A percentile compares a stretch with the other conserved stretches of the same genome.
Conservation (phyloP, 2,797 vertebrate species). For the Gephyroberyx darwinii region DNA sequence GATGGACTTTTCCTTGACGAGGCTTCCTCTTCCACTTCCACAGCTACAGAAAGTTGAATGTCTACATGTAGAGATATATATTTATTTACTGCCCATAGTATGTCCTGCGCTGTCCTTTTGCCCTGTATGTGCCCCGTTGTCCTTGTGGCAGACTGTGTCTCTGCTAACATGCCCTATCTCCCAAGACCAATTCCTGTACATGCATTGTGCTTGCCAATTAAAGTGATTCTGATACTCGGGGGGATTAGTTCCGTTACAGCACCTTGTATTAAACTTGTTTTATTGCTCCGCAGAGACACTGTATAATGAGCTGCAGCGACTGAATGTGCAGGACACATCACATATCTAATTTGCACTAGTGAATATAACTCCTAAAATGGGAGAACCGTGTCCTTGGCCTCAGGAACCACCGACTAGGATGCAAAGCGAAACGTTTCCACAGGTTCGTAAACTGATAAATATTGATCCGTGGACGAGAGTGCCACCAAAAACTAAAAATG, state of each 20-base stretch:
- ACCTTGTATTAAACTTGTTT: slow-evolving; percentile 16
- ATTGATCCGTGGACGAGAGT: slow-evolving; percentile 61
- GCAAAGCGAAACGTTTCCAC: slow-evolving; percentile 56
- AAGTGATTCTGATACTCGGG: background rate
- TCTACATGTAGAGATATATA: too few relatives aligned
- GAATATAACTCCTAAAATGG: slow-evolving; percentile 43
- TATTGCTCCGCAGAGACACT: background rate
- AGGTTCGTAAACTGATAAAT: slow-evolving; percentile 70
- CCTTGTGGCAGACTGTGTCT: too few relatives aligned
- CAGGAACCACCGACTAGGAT: slow-evolving; percentile 29
- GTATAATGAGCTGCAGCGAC: background rate
- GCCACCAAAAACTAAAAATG: slow-evolving; percentile 48
- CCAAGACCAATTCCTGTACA: background rate
- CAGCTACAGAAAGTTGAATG: too few relatives aligned
- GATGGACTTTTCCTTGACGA: too few relatives aligned
- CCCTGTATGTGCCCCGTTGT: too few relatives aligned
- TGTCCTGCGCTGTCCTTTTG: too few relatives aligned
- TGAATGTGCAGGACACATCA: slow-evolving; percentile 29
- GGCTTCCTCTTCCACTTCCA: too few relatives aligned
- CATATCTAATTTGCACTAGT: slow-evolving; percentile 31
- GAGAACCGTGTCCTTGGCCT: slow-evolving; percentile 62
- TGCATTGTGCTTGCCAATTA: background rate
- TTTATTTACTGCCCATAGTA: too few relatives aligned
- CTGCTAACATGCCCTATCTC: too few relatives aligned
- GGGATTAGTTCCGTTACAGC: background rate